Base-by-base conservation (phyloP, 2,797 vertebrate genomes). In the Tauraco hartlaubi region DNA sequence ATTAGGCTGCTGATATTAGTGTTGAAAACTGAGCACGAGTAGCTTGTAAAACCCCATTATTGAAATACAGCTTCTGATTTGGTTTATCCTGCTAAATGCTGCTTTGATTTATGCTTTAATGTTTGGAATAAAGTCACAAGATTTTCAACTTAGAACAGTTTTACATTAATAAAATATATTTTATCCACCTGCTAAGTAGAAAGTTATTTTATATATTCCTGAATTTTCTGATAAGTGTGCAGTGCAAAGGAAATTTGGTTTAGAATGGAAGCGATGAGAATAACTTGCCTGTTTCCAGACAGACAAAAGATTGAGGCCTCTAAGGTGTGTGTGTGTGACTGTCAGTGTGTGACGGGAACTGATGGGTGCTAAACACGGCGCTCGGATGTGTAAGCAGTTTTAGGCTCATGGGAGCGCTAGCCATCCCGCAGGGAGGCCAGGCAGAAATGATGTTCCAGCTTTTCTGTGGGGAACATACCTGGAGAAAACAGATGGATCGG, bases 61-160 rank as follows among this genome's bases (percentile, higher is more conserved):
- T 97, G 96, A 97, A 97, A 96, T 95, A 64, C 61, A 95, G 78
- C 80, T 96, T 92, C 97, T 95, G 78, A 79, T 97, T 92, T 88
- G 51, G 74, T 96, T 97, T 97, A 96, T 96, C 94, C 92, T 96
- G 71, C 92, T 96, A 92, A 97, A 94, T 96, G 76, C 92, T 95
- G 26, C 74, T 90, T 90, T 94, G 90, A 96, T 97, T 97, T 98
- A 95, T 97, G 92, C 96, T 97, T 97, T 94, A 96, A 94, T 98
- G 94, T 96, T 95, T 88, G 49, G 54, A 97, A 94, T 96, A 90
- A 8, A 92, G 80, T 95, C 84, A 85, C 33, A 78, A 92, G 86
- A 94, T 96, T 97, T 96, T 94, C 35, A 77, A 72, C 92, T 94
- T 96, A 81, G 95, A 97, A 80, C 68, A 91, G 23, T 92, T 97